phyloP scores from a whole-genome alignment of 2,797 vertebrate genomes.

The Carduelis carduelis region DNA sequence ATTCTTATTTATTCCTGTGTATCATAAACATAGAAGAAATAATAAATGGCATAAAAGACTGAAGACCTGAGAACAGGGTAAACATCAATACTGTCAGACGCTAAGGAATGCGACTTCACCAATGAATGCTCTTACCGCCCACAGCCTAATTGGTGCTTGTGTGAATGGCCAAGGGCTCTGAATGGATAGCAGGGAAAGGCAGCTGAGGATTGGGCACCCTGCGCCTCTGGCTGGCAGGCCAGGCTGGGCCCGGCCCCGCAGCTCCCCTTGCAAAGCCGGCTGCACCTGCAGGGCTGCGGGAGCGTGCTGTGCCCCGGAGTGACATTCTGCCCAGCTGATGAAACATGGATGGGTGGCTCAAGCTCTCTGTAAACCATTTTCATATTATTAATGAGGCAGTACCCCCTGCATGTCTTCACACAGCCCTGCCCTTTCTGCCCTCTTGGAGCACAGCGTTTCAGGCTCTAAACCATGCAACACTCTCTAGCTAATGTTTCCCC shows the following conservation, averaged over 20 bases:
- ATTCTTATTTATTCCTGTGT: background rate
- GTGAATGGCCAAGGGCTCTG: background rate
- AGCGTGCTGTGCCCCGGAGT: background rate
- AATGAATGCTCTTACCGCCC: background rate
- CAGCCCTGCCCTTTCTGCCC: background rate
- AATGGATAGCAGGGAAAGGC: background rate
- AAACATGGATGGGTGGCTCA: background rate
- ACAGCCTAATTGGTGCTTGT: background rate
- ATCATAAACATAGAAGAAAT: background rate
- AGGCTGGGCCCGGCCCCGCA: background rate
- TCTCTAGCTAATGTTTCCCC: background rate
- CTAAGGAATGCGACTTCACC: background rate
- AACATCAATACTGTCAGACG: background rate
- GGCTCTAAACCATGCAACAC: background rate
- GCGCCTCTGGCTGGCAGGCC: background rate
- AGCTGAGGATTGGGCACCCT: background rate
- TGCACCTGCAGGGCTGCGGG: background rate
- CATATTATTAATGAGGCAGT: background rate
- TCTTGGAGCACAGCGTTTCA: background rate
- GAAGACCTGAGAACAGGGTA: background rate
- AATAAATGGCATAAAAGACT: background rate
- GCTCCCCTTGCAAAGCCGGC: accelerated
- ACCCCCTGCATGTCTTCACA: background rate
- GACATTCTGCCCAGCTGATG: background rate
- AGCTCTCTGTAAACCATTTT: background rate